Percentiles rank a stretch among this genome's conserved stretches.
Conservation (phyloP, 2,888 invertebrate species). For the Cosmia trapezina region DNA sequence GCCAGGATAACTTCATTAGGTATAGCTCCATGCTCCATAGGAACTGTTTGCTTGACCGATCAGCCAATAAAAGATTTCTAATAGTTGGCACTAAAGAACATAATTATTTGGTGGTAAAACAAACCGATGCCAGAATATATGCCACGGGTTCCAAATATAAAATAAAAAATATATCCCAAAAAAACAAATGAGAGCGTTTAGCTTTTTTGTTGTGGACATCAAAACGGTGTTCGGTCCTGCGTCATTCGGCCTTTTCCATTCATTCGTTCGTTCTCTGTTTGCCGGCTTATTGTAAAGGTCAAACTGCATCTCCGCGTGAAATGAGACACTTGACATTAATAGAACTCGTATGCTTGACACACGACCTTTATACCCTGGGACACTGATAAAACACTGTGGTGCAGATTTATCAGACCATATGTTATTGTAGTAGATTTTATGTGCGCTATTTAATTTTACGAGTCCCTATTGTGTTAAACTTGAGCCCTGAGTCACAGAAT, state of each 20-base stretch:
- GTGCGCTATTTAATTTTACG: not conserved
- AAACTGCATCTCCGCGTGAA: conserved; percentile 4
- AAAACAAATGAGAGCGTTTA: too few relatives aligned
- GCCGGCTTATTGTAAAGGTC: not conserved
- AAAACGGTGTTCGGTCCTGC: too few relatives aligned
- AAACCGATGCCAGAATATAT: too few relatives aligned
- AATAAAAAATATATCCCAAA: too few relatives aligned
- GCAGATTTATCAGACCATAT: not conserved
- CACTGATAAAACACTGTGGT: not conserved
- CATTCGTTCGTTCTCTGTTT: not conserved
- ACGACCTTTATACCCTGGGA: not conserved
- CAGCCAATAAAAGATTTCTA: too few relatives aligned
- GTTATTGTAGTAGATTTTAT: not conserved
- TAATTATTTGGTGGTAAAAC: too few relatives aligned
- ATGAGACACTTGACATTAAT: conserved; percentile 21
- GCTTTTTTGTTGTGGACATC: too few relatives aligned
- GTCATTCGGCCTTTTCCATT: not conserved
- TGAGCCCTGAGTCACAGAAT: not conserved
- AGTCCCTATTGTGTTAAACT: not conserved
- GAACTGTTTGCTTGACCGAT: not conserved
- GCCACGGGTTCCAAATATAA: not conserved
- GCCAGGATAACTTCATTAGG: too few relatives aligned
- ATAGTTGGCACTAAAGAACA: too few relatives aligned
- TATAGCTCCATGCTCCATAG: too few relatives aligned
- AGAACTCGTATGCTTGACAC: not conserved